These are phyloP conservation scores for Caradrina clavipalpis DNA, from an alignment of 2,888 invertebrate genomes.

Conservation along the genomic window DNA sequence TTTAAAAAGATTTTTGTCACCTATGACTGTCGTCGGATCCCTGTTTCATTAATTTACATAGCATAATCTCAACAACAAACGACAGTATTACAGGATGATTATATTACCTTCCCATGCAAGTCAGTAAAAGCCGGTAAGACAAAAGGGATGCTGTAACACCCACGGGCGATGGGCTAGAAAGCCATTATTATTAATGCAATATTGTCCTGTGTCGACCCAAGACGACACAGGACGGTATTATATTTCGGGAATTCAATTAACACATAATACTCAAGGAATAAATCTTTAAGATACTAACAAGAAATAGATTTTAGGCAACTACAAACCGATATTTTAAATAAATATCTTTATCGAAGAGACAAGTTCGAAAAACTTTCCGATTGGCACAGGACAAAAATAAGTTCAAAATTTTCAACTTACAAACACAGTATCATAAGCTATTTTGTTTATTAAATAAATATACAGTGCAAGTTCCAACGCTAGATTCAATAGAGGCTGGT, in stretches of 20 bases:
- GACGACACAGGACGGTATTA: conserved; percentile 27
- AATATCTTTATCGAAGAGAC: too few relatives aligned
- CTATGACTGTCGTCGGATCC: not conserved
- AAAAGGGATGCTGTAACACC: conserved; percentile 39
- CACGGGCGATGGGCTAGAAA: conserved; percentile 26
- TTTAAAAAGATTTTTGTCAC: too few relatives aligned
- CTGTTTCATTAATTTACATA: conserved; percentile 10
- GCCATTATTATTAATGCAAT: conserved; percentile 44
- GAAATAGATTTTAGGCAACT: not conserved
- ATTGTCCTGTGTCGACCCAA: conserved; percentile 14
- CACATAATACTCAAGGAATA: not conserved
- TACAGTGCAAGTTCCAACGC: conserved; percentile 74
- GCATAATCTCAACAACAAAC: conserved; percentile 9
- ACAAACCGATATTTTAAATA: not conserved
- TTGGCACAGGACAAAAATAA: not conserved
- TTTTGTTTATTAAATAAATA: conserved; percentile 77
- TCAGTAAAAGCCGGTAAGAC: conserved; percentile 46
- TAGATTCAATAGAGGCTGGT: conserved; percentile 85
- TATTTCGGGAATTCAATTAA: conserved; percentile 2
- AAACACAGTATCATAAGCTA: conserved; percentile 56
- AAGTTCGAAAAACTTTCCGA: not conserved
- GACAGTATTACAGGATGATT: conserved; percentile 27
- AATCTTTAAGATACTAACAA: not conserved
- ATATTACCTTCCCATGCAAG: conserved; percentile 38
- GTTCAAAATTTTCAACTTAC: not conserved